phyloP scores from a whole-genome alignment of 2,888 invertebrate genomes.

The Odiellus spinosus region DNA sequence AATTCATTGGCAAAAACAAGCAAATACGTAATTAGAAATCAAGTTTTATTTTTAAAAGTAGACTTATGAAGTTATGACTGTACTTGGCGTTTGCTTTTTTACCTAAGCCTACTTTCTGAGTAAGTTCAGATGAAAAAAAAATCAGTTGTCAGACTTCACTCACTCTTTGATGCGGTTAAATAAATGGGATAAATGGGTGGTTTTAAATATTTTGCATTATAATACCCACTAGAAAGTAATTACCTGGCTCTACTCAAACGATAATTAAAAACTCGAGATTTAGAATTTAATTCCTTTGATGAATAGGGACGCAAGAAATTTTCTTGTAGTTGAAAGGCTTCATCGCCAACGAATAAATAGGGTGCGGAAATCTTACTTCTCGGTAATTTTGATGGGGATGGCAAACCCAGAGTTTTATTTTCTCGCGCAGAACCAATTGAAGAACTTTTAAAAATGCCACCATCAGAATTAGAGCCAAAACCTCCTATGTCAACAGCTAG shows the following conservation, averaged over 20 bases:
- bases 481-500: neutral
- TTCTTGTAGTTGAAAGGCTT: conserved; percentile 17
- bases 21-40: too few species aligned
- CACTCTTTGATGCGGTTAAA: too few species aligned
- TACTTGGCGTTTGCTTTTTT: too few species aligned
- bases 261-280: conserved; percentile 14
- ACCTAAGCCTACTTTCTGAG: too few species aligned
- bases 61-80: too few species aligned
- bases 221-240: too few species aligned
- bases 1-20: too few species aligned
- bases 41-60: too few species aligned
- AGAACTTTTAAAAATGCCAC: neutral
- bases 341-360: conserved; percentile 17
- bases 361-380: conserved; percentile 4
- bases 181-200: too few species aligned
- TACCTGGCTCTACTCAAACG: conserved; percentile 11
- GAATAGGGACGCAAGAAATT: conserved; percentile 15
- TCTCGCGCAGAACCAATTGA: neutral
- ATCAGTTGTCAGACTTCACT: too few species aligned
- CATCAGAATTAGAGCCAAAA: neutral
- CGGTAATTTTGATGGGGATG: neutral
- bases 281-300: conserved; percentile 1
- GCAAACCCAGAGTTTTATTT: neutral
- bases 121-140: too few species aligned
- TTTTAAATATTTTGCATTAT: too few species aligned